phyloP scores from a whole-genome alignment of 2,888 invertebrate species.

The Melanotus villosus region DNA sequence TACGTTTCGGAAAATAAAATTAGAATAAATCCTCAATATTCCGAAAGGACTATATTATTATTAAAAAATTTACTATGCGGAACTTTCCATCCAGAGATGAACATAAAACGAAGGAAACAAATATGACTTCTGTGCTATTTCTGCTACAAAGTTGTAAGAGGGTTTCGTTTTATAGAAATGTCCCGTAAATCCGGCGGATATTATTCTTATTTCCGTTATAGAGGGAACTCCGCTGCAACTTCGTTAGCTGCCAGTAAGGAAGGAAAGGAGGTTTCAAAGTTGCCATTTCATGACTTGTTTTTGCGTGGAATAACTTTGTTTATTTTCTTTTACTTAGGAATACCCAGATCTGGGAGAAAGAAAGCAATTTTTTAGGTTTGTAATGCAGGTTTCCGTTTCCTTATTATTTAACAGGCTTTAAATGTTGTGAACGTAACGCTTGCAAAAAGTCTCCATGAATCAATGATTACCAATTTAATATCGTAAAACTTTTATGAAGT shows the following conservation, averaged over 20 bases:
- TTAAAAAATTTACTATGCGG: too few relatives aligned
- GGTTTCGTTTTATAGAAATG: constrained; percentile 23
- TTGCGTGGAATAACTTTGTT: not conserved
- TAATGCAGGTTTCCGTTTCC: too few relatives aligned
- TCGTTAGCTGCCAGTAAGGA: constrained; percentile 5
- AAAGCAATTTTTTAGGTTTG: too few relatives aligned
- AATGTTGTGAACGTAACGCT: too few relatives aligned
- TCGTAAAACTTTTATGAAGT: too few relatives aligned
- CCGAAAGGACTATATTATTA: too few relatives aligned
- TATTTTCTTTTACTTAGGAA: not conserved
- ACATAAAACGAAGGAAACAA: constrained; percentile 12
- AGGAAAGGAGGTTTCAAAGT: not conserved
- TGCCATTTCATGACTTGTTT: not conserved
- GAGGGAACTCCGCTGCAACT: constrained; percentile 27
- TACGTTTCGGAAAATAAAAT: too few relatives aligned
- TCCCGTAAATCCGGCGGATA: constrained; percentile 32
- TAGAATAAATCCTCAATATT: too few relatives aligned
- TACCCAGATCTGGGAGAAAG: not conserved
- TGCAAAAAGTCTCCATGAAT: too few relatives aligned
- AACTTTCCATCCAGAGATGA: too few relatives aligned
- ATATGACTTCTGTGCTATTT: constrained; percentile 2
- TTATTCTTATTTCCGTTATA: constrained; percentile 31
- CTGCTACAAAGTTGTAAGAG: constrained; percentile 12
- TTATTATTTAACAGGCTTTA: too few relatives aligned
- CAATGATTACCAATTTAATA: too few relatives aligned